These are phyloP conservation scores for Dicaeum eximium DNA, from an alignment of 2,113 vertebrate species.

Conservation along the genomic window DNA sequence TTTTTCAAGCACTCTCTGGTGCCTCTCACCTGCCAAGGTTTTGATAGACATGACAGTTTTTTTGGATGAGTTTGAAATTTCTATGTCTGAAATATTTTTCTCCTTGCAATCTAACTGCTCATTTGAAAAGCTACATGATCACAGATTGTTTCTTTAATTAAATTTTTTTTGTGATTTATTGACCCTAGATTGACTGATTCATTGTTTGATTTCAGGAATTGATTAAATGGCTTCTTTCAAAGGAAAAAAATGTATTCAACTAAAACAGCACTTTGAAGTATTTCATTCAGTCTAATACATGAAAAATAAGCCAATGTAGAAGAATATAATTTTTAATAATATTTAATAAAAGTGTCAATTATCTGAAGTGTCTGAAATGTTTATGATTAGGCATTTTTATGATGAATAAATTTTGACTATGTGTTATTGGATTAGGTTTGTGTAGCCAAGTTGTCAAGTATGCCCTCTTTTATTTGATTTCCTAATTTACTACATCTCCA, in stretches of 20 bases:
- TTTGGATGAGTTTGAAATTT: not conserved
- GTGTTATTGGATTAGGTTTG: not conserved
- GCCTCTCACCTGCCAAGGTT: not conserved
- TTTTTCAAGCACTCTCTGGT: not conserved
- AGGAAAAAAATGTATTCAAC: not conserved
- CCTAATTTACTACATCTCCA: not conserved
- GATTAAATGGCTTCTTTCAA: not conserved
- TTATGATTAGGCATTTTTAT: not conserved
- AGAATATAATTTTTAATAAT: not conserved
- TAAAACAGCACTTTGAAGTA: not conserved
- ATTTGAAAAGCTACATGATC: not conserved
- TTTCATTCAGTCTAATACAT: not conserved
- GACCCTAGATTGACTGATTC: not conserved
- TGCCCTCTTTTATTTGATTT: not conserved
- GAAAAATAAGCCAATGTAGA: not conserved
- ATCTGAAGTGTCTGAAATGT: not conserved
- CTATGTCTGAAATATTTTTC: not conserved
- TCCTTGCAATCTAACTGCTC: not conserved
- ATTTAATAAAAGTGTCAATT: not conserved
- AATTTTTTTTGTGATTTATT: not conserved
- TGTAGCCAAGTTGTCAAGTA: not conserved
- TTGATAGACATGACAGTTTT: not conserved
- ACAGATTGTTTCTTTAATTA: not conserved
- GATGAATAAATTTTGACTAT: not conserved
- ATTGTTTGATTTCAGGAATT: not conserved